phyloP scores from a whole-genome alignment of 2,113 vertebrate species.

The Phalacrocorax pelagicus region DNA sequence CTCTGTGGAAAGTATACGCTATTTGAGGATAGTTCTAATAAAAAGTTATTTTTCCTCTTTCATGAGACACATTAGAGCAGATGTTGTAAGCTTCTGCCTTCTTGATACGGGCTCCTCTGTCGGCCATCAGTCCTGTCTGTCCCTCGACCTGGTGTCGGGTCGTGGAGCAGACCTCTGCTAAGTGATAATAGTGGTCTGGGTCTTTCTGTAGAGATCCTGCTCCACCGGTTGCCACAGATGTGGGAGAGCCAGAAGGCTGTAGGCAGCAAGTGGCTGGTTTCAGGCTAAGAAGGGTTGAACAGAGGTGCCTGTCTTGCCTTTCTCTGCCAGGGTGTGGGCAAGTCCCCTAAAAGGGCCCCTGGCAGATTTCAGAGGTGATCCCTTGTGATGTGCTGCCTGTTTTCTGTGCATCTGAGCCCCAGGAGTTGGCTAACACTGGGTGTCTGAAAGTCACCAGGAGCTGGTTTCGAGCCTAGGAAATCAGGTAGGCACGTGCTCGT shows the following conservation, averaged over 20 bases:
- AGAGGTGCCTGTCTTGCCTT: background rate
- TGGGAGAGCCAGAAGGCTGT: background rate
- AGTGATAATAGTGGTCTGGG: fast-evolving
- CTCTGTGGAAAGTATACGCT: background rate
- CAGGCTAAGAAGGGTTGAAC: background rate
- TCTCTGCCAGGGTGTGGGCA: fast-evolving
- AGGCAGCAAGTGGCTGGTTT: background rate
- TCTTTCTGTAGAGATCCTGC: background rate
- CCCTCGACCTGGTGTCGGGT: background rate
- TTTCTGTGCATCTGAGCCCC: background rate
- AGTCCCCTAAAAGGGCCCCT: background rate
- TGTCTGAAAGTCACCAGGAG: background rate
- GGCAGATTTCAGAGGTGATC: background rate
- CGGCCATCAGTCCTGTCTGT: fast-evolving
- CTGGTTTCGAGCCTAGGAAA: background rate
- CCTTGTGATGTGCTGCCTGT: background rate
- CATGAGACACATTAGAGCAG: background rate
- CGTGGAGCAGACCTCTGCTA: background rate
- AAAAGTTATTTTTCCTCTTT: background rate
- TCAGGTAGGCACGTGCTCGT: fast-evolving
- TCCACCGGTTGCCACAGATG: background rate
- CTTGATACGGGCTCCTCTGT: background rate
- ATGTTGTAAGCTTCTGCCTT: background rate
- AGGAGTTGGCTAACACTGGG: fast-evolving
- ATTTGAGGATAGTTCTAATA: background rate